Conservation (phyloP, 2,888 invertebrate genomes). For the Lamellibrachia columna region DNA sequence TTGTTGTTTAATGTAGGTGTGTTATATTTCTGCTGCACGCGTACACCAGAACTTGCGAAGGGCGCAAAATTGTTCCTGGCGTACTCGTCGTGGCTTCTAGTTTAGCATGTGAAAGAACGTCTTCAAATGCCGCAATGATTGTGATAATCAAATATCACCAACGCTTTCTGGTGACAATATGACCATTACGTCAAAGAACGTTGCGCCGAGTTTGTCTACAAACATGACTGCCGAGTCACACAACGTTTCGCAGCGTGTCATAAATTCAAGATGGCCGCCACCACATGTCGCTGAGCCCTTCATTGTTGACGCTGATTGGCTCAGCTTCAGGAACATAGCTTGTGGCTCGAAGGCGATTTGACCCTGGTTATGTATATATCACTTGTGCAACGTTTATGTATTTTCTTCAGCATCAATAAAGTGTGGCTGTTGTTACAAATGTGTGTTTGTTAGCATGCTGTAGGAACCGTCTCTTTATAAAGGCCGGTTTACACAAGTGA, state of each 20-base stretch:
- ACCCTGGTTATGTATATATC: neutral
- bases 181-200: neutral
- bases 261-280: neutral
- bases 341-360: neutral
- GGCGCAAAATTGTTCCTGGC: neutral
- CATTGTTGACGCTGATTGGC: conserved; percentile 2
- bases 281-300: neutral
- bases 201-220: neutral
- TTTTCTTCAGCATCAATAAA: conserved; percentile 16
- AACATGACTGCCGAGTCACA: neutral
- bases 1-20: conserved; percentile 9
- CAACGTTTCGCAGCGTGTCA: neutral
- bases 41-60: neutral
- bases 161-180: neutral
- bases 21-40: neutral
- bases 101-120: neutral
- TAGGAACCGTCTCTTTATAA: neutral
- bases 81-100: neutral
- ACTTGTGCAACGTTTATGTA: conserved; percentile 16
- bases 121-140: neutral
- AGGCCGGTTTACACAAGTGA: no score
- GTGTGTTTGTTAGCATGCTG: neutral
- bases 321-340: neutral
- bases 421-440: neutral
- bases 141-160: neutral